Percentiles rank a stretch among this genome's conserved stretches.
Evolutionary conservation across 2,113 vertebrate genomes (phyloP).

Genomic region (Gallinago undulata): DNA sequence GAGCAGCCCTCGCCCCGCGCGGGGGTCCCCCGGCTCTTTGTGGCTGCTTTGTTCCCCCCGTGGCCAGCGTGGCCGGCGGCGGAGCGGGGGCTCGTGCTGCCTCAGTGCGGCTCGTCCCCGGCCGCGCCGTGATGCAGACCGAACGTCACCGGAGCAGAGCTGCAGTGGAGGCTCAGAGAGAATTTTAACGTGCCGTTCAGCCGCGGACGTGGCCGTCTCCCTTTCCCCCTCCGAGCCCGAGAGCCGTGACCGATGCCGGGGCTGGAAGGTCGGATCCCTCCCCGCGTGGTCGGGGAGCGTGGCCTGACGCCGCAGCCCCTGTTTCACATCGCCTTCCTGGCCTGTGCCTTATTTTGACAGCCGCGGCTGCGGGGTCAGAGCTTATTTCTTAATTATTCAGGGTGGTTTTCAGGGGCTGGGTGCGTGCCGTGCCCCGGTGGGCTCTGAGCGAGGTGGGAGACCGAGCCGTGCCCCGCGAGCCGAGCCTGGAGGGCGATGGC

Average conservation of each 20-base stretch:
- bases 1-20: background rate
- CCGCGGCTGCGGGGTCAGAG: background rate
- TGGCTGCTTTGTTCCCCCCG: background rate
- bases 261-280: background rate
- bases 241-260: background rate
- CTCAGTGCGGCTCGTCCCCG: background rate
- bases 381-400: background rate
- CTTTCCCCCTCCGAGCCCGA: background rate
- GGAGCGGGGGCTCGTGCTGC: background rate
- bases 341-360: background rate
- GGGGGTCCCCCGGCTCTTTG: background rate
- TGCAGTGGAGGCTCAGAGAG: conserved; percentile 59
- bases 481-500: fast-evolving
- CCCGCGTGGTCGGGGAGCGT: fast-evolving
- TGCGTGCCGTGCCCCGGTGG: fast-evolving
- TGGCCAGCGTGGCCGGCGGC: background rate
- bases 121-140: conserved; percentile 39
- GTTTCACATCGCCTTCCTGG: background rate
- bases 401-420: background rate
- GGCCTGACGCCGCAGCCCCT: background rate
- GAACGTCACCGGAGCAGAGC: conserved; percentile 51
- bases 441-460: background rate
- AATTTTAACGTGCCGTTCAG: conserved; percentile 57
- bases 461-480: background rate
- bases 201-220: background rate